Conservation (phyloP, 1,140 invertebrate species). For the Drosophila ercepeae region DNA sequence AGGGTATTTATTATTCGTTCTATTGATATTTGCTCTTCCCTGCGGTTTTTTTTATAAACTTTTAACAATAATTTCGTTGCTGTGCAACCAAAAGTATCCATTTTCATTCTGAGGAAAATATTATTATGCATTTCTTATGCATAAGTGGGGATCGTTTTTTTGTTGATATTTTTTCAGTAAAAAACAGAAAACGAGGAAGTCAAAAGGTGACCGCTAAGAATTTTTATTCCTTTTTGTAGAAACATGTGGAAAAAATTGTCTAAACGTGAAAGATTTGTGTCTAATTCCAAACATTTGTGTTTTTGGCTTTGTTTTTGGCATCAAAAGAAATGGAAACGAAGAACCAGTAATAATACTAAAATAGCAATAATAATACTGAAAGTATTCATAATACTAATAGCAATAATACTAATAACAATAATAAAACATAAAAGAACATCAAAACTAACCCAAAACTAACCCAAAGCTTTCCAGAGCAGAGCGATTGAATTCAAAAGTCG, state of each 20-base stretch:
- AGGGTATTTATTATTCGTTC: slow-evolving; percentile 7
- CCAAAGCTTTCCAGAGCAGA: slow-evolving; percentile 10
- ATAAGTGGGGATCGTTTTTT: slow-evolving; percentile 27
- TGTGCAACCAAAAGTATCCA: not conserved
- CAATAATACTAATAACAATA: slow-evolving; percentile 44
- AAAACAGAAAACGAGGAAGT: slow-evolving; percentile 5
- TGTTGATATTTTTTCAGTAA: not conserved
- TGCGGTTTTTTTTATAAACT: slow-evolving; percentile 47
- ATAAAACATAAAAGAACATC: slow-evolving; percentile 1
- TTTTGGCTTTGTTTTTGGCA: slow-evolving; percentile 61
- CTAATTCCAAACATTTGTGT: slow-evolving; percentile 68
- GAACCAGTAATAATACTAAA: slow-evolving; percentile 42
- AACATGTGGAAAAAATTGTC: not conserved
- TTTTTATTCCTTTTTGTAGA: no score
- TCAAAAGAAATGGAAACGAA: slow-evolving; percentile 69
- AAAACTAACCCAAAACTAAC: not conserved
- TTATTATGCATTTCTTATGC: slow-evolving; percentile 32
- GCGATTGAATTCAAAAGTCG: slow-evolving; percentile 39
- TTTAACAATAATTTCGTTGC: slow-evolving; percentile 53
- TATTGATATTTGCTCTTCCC: slow-evolving; percentile 10
- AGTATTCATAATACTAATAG: no score
- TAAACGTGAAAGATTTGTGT: no score
- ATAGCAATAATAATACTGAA: slow-evolving; percentile 23
- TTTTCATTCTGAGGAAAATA: slow-evolving; percentile 67
- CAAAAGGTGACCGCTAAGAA: slow-evolving; percentile 15